Percentiles rank a stretch among this genome's conserved stretches.
Evolutionary conservation across 2,888 invertebrate species (phyloP).

Genomic region (Stramonita haemastoma): DNA sequence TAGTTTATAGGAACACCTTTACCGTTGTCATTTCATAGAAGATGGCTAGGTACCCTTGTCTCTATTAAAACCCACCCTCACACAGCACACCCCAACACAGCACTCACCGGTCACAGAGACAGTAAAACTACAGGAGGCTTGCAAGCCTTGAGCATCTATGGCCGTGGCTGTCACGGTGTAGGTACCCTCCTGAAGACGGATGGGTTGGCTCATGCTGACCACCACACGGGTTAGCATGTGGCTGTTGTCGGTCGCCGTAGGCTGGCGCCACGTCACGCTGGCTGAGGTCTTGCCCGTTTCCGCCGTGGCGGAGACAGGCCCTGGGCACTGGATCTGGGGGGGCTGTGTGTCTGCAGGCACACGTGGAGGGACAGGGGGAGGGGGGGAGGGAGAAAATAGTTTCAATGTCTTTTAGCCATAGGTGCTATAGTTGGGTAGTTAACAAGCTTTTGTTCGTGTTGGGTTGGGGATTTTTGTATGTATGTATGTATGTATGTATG

Average conservation of each 20-base stretch:
- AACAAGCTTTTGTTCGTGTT: too few relatives aligned
- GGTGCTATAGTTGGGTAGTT: too few relatives aligned
- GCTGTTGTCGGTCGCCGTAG: constrained; percentile 60
- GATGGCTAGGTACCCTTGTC: too few relatives aligned
- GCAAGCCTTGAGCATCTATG: constrained; percentile 53
- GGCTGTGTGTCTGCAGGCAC: constrained; percentile 54
- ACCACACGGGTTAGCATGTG: constrained; percentile 54
- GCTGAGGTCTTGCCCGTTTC: constrained; percentile 55
- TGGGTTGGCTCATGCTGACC: constrained; percentile 57
- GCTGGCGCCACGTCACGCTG: constrained; percentile 55
- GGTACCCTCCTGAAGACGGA: constrained; percentile 54
- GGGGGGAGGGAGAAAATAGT: too few relatives aligned
- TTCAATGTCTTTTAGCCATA: too few relatives aligned
- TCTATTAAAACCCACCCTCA: too few relatives aligned
- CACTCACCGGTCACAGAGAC: constrained; percentile 59
- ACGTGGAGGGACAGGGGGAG: too few relatives aligned
- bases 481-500: background rate
- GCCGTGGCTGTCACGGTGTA: constrained; percentile 60
- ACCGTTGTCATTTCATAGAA: too few relatives aligned
- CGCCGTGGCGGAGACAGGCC: constrained; percentile 46
- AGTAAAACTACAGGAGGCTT: constrained; percentile 56
- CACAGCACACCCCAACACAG: too few relatives aligned
- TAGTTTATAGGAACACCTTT: too few relatives aligned
- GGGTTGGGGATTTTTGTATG: too few relatives aligned
- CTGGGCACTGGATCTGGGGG: constrained; percentile 57